Base-by-base conservation (phyloP, 1,140 invertebrate species). In the Aphelinus atriplicis region DNA sequence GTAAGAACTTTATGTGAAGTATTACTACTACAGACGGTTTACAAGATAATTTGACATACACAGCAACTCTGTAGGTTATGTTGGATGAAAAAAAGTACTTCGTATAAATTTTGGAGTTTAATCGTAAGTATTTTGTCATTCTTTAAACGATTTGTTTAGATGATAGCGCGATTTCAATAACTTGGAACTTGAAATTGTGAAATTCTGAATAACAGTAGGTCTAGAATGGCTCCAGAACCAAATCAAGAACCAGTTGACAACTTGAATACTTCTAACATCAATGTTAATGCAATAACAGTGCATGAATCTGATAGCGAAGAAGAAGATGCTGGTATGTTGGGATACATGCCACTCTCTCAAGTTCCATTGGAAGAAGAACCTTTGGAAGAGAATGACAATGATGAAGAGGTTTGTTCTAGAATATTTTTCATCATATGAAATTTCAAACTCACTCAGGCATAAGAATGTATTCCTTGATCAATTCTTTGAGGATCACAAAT, bases 181-280 rank as follows among this genome's bases (percentile, higher is more conserved):
- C 10, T 7, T 55, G 5, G 5, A 7, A 55, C 10, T 7, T 55
- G 10, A 55, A 7, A 55, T 10, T 7, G 26, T 46, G 7, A 58
- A 69, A 9, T 50, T 50, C n/a, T 58, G 50, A 60, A 48, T 60
- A 26, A 7, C 5, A 26, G 1, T 26, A 73, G 9, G 9, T 58
- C 48, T 1, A 72, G 69, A 79, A 87, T 88, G 86, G 83, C 85
- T 64, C 86, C 86, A 51, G 86, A 87, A 73, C 86, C 85, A 55
- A 84, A 83, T 1, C 84, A 86, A 77, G 85, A 86, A 73, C 80
- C 83, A 42, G 77, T 83, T 9, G 81, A 86, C 76, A 82, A 79
- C 73, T 79, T 87, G 61, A 82, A 78, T 76, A 70, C 80, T 46
- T 71, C 79, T 43, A 83, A 83, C 77, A 43, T 82, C 45, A 75